Base-by-base conservation (phyloP, 2,888 invertebrate species). In the Hypena proboscidalis region DNA sequence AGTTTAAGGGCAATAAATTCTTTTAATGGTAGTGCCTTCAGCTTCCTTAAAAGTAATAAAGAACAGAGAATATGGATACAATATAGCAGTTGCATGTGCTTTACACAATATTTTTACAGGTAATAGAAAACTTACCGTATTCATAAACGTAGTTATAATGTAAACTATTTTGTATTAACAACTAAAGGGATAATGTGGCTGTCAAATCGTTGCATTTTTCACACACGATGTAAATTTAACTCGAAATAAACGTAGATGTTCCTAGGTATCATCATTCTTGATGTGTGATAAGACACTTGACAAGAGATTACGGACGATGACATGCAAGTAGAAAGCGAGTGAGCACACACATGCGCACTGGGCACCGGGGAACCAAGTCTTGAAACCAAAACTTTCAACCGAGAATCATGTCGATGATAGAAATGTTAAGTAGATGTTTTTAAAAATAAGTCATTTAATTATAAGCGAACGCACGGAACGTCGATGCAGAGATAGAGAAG, bases 11-110 rank as follows among this genome's bases (percentile, higher is more conserved):
- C 86, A 88, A 89, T 87, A 85, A 84, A 67, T 85, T 86, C 68
- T 73, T 85, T 90, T 87, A 74, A 84, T 79, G 74, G 90, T 90
- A 90, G 90, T 90, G 90, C 90, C 90, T 90, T 90, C 85, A 85
- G 90, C 90, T 89, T 90, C 74, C 78, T 82, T 80, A 77, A 80
- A 77, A 65, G 72, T 75, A 74, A 77, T 77, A 14, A 36, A 26
- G 60, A 76, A 76, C 80, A 80, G 75, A 74, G 71, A 74, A 73
- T 71, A 65, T 60, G 68, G 59, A 77, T 78, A 83, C 81, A 80
- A 74, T 82, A 79, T 76, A 77, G 80, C 85, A 80, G 80, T 79
- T 77, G 84, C 88, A 76, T 84, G 83, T 87, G 88, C 89, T 90
- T 88, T 80, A 85, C 81, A 83, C 75, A 70, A 86, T 89, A 89